These are phyloP conservation scores for Malurus melanocephalus DNA, from an alignment of 2,113 vertebrate species.

Conservation along the genomic window DNA sequence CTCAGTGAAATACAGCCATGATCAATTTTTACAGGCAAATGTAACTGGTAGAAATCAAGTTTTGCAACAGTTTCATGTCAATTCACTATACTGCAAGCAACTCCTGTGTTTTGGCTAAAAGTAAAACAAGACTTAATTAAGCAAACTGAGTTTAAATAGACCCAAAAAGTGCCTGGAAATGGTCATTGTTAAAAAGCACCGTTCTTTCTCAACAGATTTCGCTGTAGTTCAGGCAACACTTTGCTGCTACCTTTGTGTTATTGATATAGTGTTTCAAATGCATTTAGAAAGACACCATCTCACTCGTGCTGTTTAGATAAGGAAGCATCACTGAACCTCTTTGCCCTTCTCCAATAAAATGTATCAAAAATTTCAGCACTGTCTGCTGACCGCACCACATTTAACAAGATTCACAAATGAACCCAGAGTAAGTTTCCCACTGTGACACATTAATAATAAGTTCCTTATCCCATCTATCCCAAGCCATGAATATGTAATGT, in stretches of 20 bases:
- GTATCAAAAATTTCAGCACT: conserved; percentile 58
- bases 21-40: not conserved
- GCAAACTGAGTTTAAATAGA: not conserved
- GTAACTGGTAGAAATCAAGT: not conserved
- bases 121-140: not conserved
- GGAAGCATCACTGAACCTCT: conserved; percentile 46
- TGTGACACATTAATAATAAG: conserved; percentile 98
- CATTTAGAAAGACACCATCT: conserved; percentile 41
- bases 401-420: conserved; percentile 87
- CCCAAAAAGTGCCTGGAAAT: not conserved
- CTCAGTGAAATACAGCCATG: not conserved
- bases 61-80: not conserved
- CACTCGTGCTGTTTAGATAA: conserved; percentile 42
- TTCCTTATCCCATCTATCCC: conserved; percentile 91
- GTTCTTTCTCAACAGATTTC: not conserved
- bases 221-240: not conserved
- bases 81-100: not conserved
- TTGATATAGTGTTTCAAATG: not conserved
- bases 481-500: conserved; percentile 98
- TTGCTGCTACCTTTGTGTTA: not conserved
- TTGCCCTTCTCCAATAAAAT: conserved; percentile 56
- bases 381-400: conserved; percentile 82
- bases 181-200: not conserved
- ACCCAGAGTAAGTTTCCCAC: conserved; percentile 85
- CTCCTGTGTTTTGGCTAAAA: not conserved